These are phyloP conservation scores for Pachycephus smyrnensis DNA, from an alignment of 2,888 invertebrate species.

Conservation along the genomic window DNA sequence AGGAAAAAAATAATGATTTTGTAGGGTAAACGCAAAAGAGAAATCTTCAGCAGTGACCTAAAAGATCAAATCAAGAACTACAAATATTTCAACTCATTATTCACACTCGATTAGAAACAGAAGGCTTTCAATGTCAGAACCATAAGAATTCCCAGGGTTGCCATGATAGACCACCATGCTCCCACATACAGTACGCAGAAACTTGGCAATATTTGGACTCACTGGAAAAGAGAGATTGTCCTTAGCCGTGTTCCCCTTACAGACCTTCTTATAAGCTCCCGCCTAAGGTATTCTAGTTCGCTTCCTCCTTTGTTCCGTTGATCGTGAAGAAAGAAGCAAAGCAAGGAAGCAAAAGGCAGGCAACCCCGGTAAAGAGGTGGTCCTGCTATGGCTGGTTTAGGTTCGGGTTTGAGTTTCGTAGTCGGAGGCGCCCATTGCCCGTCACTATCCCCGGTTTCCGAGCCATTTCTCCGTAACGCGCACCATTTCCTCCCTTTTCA, in stretches of 20 bases:
- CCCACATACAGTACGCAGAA: neutral
- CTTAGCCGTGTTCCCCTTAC: slow-evolving; percentile 32
- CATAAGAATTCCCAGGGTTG: slow-evolving; percentile 52
- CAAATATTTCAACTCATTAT: slow-evolving; percentile 57
- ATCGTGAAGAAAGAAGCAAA: slow-evolving; percentile 22
- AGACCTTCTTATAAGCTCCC: slow-evolving; percentile 34
- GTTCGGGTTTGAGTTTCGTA: slow-evolving; percentile 39
- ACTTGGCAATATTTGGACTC: neutral
- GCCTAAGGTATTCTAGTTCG: slow-evolving; percentile 52
- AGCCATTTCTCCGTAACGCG: slow-evolving; percentile 67
- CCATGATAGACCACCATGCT: slow-evolving; percentile 16
- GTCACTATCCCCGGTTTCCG: slow-evolving; percentile 67
- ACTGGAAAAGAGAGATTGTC: neutral
- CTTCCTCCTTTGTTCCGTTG: slow-evolving; percentile 58
- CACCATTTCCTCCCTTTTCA: slow-evolving; percentile 64
- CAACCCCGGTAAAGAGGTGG: slow-evolving; percentile 26
- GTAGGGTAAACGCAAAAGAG: neutral
- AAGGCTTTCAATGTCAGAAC: slow-evolving; percentile 53
- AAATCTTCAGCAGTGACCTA: neutral
- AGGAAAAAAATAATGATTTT: neutral
- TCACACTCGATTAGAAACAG: slow-evolving; percentile 64
- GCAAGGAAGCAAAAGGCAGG: slow-evolving; percentile 23
- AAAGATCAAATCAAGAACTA: slow-evolving; percentile 41
- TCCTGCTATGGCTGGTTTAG: slow-evolving; percentile 32
- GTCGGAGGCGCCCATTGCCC: slow-evolving; percentile 55